Evolutionary conservation across 1,140 invertebrate species (phyloP).

Genomic region (Neodiprion virginianus): DNA sequence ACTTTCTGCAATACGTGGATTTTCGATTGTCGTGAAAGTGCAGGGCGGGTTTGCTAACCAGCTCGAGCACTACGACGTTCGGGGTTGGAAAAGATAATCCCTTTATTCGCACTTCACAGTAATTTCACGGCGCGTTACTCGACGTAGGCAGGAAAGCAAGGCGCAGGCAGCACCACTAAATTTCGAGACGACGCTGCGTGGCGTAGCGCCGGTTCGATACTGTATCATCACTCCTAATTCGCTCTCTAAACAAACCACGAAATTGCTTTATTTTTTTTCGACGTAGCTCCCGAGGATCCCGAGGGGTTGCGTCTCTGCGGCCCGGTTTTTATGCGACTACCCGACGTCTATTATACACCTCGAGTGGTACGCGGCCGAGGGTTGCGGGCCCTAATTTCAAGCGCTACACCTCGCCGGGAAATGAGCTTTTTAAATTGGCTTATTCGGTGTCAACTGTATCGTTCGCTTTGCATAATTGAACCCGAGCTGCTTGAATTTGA

Average conservation of each 20-base stretch:
- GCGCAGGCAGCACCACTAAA: conserved; percentile 34
- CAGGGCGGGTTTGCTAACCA: too few relatives aligned
- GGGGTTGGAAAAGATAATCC: conserved; percentile 37
- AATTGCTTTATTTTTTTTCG: conserved; percentile 58
- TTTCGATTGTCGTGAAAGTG: too few relatives aligned
- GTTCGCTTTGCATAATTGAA: conserved; percentile 2
- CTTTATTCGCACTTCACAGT: conserved; percentile 62
- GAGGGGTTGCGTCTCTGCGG: conserved; percentile 19
- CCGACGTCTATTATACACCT: not conserved
- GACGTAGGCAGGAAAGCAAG: conserved; percentile 60
- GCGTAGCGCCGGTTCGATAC: not conserved
- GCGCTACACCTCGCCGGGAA: conserved; percentile 32
- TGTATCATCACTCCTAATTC: conserved; percentile 32
- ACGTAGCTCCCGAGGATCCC: not conserved
- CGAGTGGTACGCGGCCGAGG: conserved; percentile 14
- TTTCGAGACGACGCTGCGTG: conserved; percentile 19
- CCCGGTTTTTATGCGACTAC: not conserved
- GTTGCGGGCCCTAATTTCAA: conserved; percentile 27
- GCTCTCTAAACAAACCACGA: conserved; percentile 61
- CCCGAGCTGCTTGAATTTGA: not conserved
- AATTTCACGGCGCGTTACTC: conserved; percentile 64
- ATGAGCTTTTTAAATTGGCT: conserved; percentile 61
- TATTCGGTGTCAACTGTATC: conserved; percentile 14
- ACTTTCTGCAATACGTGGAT: too few relatives aligned
- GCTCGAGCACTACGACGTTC: not conserved